phyloP scores from a whole-genome alignment of 1,140 invertebrate genomes.

The Pseudomyrmex sp. region DNA sequence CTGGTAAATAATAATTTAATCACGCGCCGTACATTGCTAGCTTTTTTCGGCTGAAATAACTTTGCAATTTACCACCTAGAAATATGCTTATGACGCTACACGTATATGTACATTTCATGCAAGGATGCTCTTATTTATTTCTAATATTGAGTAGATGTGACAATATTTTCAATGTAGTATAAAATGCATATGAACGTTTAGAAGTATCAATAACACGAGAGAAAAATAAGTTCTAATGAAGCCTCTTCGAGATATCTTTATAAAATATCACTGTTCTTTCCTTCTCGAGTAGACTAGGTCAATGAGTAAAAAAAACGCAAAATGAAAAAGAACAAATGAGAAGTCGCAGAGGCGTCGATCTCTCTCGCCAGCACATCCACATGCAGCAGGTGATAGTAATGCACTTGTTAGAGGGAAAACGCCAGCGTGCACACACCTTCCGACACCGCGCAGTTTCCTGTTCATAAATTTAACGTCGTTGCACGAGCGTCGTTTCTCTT shows the following conservation, averaged over 20 bases:
- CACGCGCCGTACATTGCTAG: neutral
- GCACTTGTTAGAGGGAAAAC: conserved; percentile 33
- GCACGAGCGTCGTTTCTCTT: conserved; percentile 36
- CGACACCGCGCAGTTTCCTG: conserved; percentile 23
- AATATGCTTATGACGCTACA: neutral
- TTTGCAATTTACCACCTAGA: conserved; percentile 6
- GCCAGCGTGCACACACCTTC: neutral
- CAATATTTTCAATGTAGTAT: too few relatives aligned
- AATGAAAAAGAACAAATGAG: conserved; percentile 50
- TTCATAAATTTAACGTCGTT: conserved; percentile 50
- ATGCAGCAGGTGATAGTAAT: conserved; percentile 15
- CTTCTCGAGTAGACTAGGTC: conserved; percentile 23
- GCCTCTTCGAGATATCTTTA: conserved; percentile 25
- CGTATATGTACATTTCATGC: neutral
- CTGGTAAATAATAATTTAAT: conserved; percentile 64
- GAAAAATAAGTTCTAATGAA: neutral
- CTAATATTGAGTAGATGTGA: too few relatives aligned
- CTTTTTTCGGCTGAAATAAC: conserved; percentile 15
- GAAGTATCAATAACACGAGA: neutral
- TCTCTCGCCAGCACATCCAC: conserved; percentile 18
- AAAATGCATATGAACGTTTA: too few relatives aligned
- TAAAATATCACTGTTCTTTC: conserved; percentile 46
- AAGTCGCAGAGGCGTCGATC: conserved; percentile 30
- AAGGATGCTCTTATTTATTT: too few relatives aligned
- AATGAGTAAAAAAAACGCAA: conserved; percentile 44